Evolutionary conservation across 2,797 vertebrate genomes (phyloP).

Genomic region (Galago senegalensis): DNA sequence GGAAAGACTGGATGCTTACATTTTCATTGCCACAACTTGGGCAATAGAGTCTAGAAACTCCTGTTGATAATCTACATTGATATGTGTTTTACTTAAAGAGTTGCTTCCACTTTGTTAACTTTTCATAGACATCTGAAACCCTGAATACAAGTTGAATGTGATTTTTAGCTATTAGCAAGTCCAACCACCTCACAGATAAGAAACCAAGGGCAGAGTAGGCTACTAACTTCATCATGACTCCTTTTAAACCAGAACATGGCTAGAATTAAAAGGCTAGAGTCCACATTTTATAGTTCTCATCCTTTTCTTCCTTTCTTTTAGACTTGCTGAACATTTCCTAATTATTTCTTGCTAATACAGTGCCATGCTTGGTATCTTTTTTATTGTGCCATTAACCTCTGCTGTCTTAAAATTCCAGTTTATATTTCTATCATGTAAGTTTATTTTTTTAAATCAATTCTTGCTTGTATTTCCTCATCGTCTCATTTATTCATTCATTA

Average conservation of each 20-base stretch:
- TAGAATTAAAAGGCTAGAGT: conserved; percentile 1
- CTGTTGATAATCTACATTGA: background rate
- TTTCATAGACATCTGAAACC: background rate
- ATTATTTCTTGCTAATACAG: background rate
- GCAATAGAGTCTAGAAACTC: background rate
- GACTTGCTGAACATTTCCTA: background rate
- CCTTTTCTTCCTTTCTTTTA: background rate
- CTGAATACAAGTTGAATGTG: background rate
- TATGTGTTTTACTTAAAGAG: background rate
- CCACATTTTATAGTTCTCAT: background rate
- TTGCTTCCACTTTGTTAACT: conserved; percentile 22
- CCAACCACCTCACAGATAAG: background rate
- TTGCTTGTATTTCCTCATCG: conserved; percentile 1
- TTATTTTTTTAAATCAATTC: background rate
- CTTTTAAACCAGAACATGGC: background rate
- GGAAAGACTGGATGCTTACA: background rate
- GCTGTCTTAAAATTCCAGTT: background rate
- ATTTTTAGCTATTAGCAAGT: background rate
- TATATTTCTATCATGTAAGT: background rate
- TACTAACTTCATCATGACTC: background rate
- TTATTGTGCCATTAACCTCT: conserved; percentile 13
- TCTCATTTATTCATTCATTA: background rate
- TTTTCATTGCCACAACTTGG: background rate
- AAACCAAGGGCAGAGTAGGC: background rate
- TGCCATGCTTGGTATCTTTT: background rate